Percentiles rank a stretch among this genome's conserved stretches.
Conservation (phyloP, 2,113 vertebrate species). For the Daubentonia madagascariensis region DNA sequence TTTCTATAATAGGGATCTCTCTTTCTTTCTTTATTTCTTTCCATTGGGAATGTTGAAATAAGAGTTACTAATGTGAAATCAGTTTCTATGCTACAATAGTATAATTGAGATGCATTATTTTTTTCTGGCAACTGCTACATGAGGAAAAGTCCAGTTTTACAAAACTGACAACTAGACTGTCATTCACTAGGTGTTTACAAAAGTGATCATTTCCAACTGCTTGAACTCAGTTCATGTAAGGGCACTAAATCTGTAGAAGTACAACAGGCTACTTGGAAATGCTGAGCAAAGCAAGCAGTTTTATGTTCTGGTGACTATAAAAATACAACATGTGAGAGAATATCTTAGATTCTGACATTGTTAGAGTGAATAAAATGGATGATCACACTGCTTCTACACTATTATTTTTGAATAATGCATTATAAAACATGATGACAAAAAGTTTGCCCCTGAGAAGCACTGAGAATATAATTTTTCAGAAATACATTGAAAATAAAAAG, state of each 20-base stretch:
- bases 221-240: background rate
- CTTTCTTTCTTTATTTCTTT: background rate
- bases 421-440: constrained; percentile 56
- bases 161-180: background rate
- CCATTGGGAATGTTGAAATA: background rate
- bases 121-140: background rate
- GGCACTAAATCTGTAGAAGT: background rate
- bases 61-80: background rate
- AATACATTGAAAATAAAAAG: constrained; percentile 56
- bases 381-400: background rate
- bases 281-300: background rate
- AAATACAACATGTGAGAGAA: background rate
- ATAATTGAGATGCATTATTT: background rate
- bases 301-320: background rate
- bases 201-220: background rate
- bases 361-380: background rate
- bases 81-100: background rate
- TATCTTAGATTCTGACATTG: background rate
- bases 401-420: constrained; percentile 16
- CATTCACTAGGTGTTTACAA: background rate
- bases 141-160: background rate
- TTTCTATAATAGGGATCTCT: background rate
- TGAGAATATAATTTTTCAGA: constrained; percentile 47
- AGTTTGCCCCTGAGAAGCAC: background rate
- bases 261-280: background rate